Evolutionary conservation across 2,113 vertebrate genomes (phyloP).

Genomic region (Toxotes jaculatrix): DNA sequence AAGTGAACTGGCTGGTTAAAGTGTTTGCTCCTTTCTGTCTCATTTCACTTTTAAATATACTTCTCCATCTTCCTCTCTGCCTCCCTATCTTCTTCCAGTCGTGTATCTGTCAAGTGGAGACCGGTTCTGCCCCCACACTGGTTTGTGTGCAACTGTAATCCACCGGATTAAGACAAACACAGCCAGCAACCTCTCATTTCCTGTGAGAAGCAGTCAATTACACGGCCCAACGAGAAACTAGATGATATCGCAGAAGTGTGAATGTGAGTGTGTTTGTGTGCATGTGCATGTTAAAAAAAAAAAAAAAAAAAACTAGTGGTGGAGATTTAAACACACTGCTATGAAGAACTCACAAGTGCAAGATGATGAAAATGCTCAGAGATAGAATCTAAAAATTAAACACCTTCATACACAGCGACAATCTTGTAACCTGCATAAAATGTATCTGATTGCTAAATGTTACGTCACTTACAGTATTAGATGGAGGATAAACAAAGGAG

Average conservation of each 20-base stretch:
- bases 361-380: background rate
- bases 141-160: conserved; percentile 28
- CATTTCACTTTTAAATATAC: background rate
- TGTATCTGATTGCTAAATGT: background rate
- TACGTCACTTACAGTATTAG: background rate
- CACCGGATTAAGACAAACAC: conserved; percentile 47
- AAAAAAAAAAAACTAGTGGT: background rate
- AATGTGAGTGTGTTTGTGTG: background rate
- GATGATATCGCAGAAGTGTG: conserved; percentile 1
- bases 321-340: background rate
- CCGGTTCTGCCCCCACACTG: background rate
- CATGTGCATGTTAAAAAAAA: background rate
- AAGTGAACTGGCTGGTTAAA: background rate
- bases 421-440: background rate
- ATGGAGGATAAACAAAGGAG: conserved; percentile 3
- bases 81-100: background rate
- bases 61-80: background rate
- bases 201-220: conserved; percentile 19
- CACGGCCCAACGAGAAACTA: conserved; percentile 1
- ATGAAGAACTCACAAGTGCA: background rate
- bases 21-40: background rate
- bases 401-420: background rate
- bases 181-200: conserved; percentile 22
- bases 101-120: background rate
- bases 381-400: background rate